Conservation (phyloP, 2,797 vertebrate species). For the Alosa sapidissima region DNA sequence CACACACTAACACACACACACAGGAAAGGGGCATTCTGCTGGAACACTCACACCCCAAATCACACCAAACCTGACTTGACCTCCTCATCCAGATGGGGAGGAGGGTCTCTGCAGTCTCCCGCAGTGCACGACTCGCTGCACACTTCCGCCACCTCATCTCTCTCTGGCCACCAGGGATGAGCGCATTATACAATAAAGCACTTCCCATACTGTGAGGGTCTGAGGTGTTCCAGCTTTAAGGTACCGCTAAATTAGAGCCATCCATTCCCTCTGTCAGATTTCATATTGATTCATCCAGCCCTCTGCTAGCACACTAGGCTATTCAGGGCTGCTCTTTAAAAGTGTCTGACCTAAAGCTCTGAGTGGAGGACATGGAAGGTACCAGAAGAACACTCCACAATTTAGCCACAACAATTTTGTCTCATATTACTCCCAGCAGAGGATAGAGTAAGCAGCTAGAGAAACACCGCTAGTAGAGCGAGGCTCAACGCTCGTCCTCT, state of each 20-base stretch:
- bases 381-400: neutral
- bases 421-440: neutral
- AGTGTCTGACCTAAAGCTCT: neutral
- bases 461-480: neutral
- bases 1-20: neutral
- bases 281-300: neutral
- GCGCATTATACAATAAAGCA: neutral
- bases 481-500: neutral
- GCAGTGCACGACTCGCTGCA: neutral
- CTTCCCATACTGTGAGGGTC: neutral
- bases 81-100: neutral
- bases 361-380: neutral
- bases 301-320: neutral
- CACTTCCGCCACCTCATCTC: neutral
- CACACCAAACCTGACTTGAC: neutral
- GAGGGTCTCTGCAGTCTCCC: neutral
- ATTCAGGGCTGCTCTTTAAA: neutral
- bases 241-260: neutral
- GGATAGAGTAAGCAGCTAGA: neutral
- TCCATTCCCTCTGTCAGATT: constrained; percentile 2
- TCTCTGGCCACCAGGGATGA: neutral
- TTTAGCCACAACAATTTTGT: neutral
- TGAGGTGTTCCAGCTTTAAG: neutral
- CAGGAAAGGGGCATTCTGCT: neutral
- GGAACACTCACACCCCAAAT: neutral